A percentile compares a stretch with the other conserved stretches of the same genome.
Conservation (phyloP, 2,888 invertebrate genomes). For the Eudemis profundana region DNA sequence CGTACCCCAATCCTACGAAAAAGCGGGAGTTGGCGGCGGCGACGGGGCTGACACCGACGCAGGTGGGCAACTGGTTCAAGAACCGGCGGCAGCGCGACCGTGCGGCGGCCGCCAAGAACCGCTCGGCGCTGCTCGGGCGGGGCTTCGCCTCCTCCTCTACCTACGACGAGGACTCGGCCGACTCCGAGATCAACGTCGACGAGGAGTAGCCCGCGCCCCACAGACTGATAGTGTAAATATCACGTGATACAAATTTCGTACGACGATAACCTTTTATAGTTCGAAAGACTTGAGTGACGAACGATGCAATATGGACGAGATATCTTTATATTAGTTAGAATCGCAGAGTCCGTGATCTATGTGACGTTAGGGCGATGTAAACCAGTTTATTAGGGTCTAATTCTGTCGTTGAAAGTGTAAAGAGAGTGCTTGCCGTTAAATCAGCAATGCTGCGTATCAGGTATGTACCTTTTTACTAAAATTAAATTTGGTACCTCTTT, state of each 20-base stretch:
- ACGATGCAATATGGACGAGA: slow-evolving; percentile 71
- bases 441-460: slow-evolving; percentile 67
- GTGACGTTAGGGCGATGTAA: slow-evolving; percentile 72
- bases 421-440: slow-evolving; percentile 70
- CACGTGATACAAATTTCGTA: slow-evolving; percentile 52
- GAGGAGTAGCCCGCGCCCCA: slow-evolving; percentile 69
- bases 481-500: slow-evolving; percentile 45
- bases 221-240: slow-evolving; percentile 69
- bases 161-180: slow-evolving; percentile 82
- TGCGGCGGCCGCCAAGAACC: slow-evolving; percentile 98
- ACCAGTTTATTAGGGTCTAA: slow-evolving; percentile 68
- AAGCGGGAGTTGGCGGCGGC: slow-evolving; percentile 98
- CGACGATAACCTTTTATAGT: slow-evolving; percentile 43
- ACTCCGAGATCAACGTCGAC: slow-evolving; percentile 83
- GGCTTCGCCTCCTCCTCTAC: slow-evolving; percentile 83
- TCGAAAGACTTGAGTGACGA: slow-evolving; percentile 60
- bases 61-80: slow-evolving; percentile 99
- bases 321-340: slow-evolving; percentile 68
- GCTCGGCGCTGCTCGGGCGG: slow-evolving; percentile 88
- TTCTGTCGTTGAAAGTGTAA: slow-evolving; percentile 71
- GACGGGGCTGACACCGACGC: slow-evolving; percentile 98
- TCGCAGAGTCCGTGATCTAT: slow-evolving; percentile 67
- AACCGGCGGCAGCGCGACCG: slow-evolving; percentile 98
- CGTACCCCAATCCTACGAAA: slow-evolving; percentile 98
- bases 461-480: slow-evolving; percentile 73